Conservation (phyloP, 2,113 vertebrate genomes). For the Myotis davidii region DNA sequence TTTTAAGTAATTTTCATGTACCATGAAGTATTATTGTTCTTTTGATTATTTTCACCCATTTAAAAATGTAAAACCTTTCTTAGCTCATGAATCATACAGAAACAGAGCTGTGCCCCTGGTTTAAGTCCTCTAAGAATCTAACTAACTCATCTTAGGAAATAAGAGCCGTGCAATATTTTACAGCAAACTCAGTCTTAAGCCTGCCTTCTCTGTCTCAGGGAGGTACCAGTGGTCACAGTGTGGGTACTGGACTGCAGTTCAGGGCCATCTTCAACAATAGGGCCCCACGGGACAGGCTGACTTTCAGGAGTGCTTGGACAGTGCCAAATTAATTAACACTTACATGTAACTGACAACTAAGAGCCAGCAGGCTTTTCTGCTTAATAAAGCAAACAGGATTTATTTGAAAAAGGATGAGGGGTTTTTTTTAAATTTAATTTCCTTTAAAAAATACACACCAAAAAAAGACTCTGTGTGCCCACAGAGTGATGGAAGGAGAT, state of each 20-base stretch:
- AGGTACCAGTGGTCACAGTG: too few species aligned
- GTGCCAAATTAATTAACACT: slow-evolving; percentile 64
- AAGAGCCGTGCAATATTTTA: not conserved
- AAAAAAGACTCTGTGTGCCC: not conserved
- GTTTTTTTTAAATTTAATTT: slow-evolving; percentile 43
- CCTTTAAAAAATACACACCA: not conserved
- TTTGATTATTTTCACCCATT: not conserved
- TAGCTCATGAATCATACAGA: not conserved
- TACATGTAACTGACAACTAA: slow-evolving; percentile 57
- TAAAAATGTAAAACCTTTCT: not conserved
- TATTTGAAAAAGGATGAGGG: slow-evolving; percentile 56
- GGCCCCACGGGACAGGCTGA: not conserved
- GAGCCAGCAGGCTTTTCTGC: not conserved
- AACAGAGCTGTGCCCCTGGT: not conserved
- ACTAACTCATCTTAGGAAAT: not conserved
- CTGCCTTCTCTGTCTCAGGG: not conserved
- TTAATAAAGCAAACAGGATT: slow-evolving; percentile 68
- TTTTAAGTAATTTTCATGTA: not conserved
- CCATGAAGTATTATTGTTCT: not conserved
- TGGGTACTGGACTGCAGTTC: not conserved
- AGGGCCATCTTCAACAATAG: not conserved
- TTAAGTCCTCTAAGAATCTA: not conserved
- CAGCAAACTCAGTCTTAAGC: not conserved
- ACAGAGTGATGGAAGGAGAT: slow-evolving; percentile 46
- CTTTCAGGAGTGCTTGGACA: not conserved